These are phyloP conservation scores for Drosophila azteca DNA, from an alignment of 1,140 invertebrate species.

Conservation along the genomic window DNA sequence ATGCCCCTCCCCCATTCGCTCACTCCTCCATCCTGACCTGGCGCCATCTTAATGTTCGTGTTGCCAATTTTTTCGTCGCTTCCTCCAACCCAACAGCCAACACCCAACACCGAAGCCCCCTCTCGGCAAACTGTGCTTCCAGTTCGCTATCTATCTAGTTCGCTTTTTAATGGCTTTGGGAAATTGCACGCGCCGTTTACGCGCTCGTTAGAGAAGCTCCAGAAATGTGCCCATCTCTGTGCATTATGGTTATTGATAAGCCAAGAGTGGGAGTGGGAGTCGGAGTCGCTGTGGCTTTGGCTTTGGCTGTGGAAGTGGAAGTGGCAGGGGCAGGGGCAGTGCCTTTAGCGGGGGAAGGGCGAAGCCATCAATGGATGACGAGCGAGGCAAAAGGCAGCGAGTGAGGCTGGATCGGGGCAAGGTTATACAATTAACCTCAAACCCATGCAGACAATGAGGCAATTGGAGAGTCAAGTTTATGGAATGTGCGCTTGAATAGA, in stretches of 20 bases:
- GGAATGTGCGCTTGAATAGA: too few relatives aligned
- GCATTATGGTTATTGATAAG: conserved; percentile 79
- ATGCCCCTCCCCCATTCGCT: background rate
- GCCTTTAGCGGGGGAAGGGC: background rate
- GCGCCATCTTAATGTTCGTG: conserved; percentile 62
- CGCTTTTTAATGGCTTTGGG: conserved; percentile 77
- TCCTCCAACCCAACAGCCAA: background rate
- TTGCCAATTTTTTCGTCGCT: conserved; percentile 70
- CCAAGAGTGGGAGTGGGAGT: conserved; percentile 9
- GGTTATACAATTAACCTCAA: conserved; percentile 38
- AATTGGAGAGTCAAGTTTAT: background rate
- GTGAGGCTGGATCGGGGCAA: background rate
- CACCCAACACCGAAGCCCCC: too few relatives aligned
- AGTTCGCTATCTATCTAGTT: conserved; percentile 31
- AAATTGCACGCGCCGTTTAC: conserved; percentile 80
- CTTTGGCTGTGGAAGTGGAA: too few relatives aligned
- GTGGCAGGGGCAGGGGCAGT: background rate
- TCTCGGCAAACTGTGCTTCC: background rate
- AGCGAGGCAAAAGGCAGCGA: too few relatives aligned
- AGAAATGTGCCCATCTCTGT: conserved; percentile 46
- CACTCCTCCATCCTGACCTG: background rate
- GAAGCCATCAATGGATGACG: conserved; percentile 34
- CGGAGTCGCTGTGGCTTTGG: background rate
- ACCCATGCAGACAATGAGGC: conserved; percentile 27
- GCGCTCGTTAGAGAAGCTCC: conserved; percentile 70